Conservation (phyloP, 2,797 vertebrate species). For the Fundulus diaphanus region DNA sequence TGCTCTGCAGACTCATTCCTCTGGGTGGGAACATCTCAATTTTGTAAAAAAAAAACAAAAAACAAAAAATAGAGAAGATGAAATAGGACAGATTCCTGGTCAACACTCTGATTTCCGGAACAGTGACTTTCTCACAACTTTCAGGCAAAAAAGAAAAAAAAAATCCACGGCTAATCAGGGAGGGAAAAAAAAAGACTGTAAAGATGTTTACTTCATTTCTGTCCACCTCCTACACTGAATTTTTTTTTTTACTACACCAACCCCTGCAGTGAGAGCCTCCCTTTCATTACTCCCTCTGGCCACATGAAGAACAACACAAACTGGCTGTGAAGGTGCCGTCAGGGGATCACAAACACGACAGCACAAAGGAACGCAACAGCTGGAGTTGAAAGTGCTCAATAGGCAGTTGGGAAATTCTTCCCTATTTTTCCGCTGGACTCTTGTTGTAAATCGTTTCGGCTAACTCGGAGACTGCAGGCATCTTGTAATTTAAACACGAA, state of each 20-base stretch:
- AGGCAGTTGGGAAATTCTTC: slow-evolving; percentile 24
- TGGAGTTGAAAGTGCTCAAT: slow-evolving; percentile 21
- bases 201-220: slow-evolving; percentile 31
- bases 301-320: slow-evolving; percentile 46
- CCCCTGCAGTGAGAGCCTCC: slow-evolving; percentile 45
- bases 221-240: slow-evolving; percentile 27
- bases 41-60: neutral
- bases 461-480: slow-evolving; percentile 27
- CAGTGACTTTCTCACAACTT: slow-evolving; percentile 24
- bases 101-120: slow-evolving; percentile 33
- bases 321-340: slow-evolving; percentile 21
- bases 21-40: slow-evolving; percentile 7
- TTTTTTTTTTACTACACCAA: slow-evolving; percentile 15
- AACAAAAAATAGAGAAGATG: slow-evolving; percentile 29
- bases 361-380: slow-evolving; percentile 16
- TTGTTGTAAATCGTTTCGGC: slow-evolving; percentile 40
- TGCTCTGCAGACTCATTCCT: slow-evolving; percentile 18
- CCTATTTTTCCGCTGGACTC: neutral
- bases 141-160: slow-evolving; percentile 54
- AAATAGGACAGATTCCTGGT: slow-evolving; percentile 34
- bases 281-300: slow-evolving; percentile 49
- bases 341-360: slow-evolving; percentile 24
- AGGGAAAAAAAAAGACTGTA: slow-evolving; percentile 43
- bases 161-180: slow-evolving; percentile 24
- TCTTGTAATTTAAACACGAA: slow-evolving; percentile 50